A percentile compares a stretch with the other conserved stretches of the same genome.
These are phyloP conservation scores for Epizoanthus ramosus DNA, from an alignment of 92 coral and sea anemone genomes.

Conservation along the genomic window DNA sequence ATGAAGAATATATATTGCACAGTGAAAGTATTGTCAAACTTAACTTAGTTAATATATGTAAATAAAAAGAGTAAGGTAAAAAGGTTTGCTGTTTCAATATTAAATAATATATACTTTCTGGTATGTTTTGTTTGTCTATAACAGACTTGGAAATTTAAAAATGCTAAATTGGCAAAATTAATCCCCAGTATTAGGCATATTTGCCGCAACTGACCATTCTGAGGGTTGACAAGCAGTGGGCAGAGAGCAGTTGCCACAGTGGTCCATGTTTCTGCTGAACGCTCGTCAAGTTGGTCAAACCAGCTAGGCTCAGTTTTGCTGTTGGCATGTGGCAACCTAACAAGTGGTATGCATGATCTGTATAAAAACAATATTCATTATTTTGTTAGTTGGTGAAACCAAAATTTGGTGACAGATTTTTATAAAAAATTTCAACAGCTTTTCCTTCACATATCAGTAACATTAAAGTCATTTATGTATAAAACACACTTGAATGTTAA, in stretches of 20 bases:
- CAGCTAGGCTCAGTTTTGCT: neutral
- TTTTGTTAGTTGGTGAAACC: neutral
- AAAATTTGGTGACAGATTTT: neutral
- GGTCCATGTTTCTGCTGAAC: conserved; percentile 33
- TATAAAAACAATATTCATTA: neutral
- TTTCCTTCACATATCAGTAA: too few relatives aligned
- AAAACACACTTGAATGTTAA: too few relatives aligned
- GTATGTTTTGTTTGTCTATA: too few relatives aligned
- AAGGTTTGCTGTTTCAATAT: too few relatives aligned
- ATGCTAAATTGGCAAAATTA: neutral
- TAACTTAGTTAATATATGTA: too few relatives aligned
- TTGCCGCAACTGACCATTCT: conserved; percentile 21
- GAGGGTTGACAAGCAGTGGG: conserved; percentile 33
- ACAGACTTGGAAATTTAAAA: neutral
- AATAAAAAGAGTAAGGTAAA: too few relatives aligned
- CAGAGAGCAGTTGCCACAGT: conserved; percentile 38
- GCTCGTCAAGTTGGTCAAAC: conserved; percentile 9
- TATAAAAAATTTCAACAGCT: too few relatives aligned
- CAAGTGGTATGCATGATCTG: neutral
- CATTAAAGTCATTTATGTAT: too few relatives aligned
- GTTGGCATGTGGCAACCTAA: neutral
- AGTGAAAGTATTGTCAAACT: too few relatives aligned
- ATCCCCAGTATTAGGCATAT: too few relatives aligned
- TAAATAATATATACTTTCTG: too few relatives aligned
- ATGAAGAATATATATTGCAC: neutral